A percentile compares a stretch with the other conserved stretches of the same genome.
These are phyloP conservation scores for Numenius phaeopus DNA, from an alignment of 2,797 vertebrate genomes.

Conservation along the genomic window DNA sequence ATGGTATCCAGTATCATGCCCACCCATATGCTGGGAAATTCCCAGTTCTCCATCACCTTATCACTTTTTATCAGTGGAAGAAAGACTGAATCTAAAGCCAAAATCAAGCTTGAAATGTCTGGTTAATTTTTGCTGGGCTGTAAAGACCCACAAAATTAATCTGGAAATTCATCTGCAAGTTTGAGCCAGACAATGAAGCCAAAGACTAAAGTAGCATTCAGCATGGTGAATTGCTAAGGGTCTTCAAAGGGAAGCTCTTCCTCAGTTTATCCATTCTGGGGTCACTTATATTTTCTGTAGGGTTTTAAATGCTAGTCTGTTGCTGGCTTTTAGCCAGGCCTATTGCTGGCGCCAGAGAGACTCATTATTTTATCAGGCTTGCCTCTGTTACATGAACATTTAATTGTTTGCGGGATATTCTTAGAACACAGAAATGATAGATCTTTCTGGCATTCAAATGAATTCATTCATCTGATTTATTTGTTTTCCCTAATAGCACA, in stretches of 20 bases:
- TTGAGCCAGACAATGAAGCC: neutral
- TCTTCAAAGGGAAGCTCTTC: slow-evolving; percentile 10
- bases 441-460: slow-evolving; percentile 41
- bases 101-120: neutral
- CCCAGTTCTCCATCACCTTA: neutral
- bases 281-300: slow-evolving; percentile 7
- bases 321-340: slow-evolving; percentile 44
- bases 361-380: slow-evolving; percentile 64
- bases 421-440: slow-evolving; percentile 60
- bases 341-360: slow-evolving; percentile 56
- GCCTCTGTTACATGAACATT: slow-evolving; percentile 26
- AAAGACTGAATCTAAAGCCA: neutral
- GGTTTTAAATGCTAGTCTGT: neutral
- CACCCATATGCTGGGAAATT: neutral
- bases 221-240: neutral
- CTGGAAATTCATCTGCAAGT: neutral
- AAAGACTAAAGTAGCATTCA: neutral
- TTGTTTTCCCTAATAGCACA: slow-evolving; percentile 53
- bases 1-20: neutral
- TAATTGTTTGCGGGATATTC: slow-evolving; percentile 68
- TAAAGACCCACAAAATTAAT: neutral
- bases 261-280: slow-evolving; percentile 8
- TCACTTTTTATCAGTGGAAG: neutral
- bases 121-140: neutral
- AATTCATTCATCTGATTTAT: slow-evolving; percentile 66